Percentiles rank a stretch among this genome's conserved stretches.
phyloP scores from a whole-genome alignment of 2,113 vertebrate genomes.

The Morphnarchus princeps region DNA sequence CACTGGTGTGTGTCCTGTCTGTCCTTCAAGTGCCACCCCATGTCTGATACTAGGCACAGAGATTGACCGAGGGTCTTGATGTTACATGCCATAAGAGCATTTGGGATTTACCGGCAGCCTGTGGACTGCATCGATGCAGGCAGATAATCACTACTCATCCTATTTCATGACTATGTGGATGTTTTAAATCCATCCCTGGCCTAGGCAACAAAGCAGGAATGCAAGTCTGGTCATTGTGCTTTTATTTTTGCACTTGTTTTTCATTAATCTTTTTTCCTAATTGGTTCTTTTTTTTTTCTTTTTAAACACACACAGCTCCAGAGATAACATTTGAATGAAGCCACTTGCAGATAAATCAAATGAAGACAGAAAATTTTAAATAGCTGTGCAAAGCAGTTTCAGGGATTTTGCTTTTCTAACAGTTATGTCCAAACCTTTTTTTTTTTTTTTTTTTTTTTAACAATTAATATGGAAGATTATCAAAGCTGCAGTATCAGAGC shows the following conservation, averaged over 20 bases:
- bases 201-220: neutral
- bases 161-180: neutral
- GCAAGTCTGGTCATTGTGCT: neutral
- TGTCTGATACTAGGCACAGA: neutral
- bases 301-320: neutral
- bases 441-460: no score
- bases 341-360: neutral
- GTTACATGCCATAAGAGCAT: neutral
- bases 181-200: neutral
- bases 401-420: neutral
- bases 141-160: neutral
- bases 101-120: neutral
- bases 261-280: neutral
- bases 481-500: neutral
- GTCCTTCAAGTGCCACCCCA: neutral
- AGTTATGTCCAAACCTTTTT: neutral
- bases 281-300: neutral
- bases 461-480: neutral
- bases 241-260: neutral
- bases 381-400: neutral
- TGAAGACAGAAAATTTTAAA: neutral
- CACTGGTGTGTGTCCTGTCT: neutral
- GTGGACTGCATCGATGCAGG: neutral
- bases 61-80: neutral
- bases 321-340: neutral